Percentiles rank a stretch among this genome's conserved stretches.
Evolutionary conservation across 1,140 invertebrate species (phyloP).

Genomic region (Drosophila kikkawai): DNA sequence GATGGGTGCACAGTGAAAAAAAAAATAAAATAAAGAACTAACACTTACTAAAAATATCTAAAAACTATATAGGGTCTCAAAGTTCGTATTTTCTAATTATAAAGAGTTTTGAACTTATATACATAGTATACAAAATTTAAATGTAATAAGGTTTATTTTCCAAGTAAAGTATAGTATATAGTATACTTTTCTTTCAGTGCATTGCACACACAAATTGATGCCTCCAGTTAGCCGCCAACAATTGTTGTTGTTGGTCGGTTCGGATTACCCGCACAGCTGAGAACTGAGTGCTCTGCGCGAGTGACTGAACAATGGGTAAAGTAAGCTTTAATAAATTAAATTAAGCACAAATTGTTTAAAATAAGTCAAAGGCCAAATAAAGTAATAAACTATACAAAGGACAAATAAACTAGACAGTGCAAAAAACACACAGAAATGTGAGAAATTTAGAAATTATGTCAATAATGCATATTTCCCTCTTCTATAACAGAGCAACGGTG

Average conservation of each 20-base stretch:
- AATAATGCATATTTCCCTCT: background rate
- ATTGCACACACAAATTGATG: constrained; percentile 18
- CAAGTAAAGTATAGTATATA: too few species aligned
- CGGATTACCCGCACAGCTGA: constrained; percentile 40
- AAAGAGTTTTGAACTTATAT: too few species aligned
- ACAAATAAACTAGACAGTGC: background rate
- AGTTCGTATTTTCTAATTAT: too few species aligned
- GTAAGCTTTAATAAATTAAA: constrained; percentile 26
- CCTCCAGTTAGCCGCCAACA: constrained; percentile 14
- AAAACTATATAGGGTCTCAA: background rate
- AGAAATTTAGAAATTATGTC: background rate
- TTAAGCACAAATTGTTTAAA: constrained; percentile 31
- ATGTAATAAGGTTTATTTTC: too few species aligned
- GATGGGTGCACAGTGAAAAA: background rate
- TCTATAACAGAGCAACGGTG: background rate
- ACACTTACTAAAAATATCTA: background rate
- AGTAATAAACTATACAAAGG: background rate
- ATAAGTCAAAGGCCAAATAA: constrained; percentile 13
- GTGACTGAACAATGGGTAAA: constrained; percentile 26
- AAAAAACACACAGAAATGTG: background rate
- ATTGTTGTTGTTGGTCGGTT: constrained; percentile 26
- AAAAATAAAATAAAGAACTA: background rate
- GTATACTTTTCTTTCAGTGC: constrained; percentile 7
- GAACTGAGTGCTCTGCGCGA: constrained; percentile 13
- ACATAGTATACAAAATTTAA: too few species aligned